phyloP scores from a whole-genome alignment of 2,113 vertebrate genomes.

The Clinocottus analis region DNA sequence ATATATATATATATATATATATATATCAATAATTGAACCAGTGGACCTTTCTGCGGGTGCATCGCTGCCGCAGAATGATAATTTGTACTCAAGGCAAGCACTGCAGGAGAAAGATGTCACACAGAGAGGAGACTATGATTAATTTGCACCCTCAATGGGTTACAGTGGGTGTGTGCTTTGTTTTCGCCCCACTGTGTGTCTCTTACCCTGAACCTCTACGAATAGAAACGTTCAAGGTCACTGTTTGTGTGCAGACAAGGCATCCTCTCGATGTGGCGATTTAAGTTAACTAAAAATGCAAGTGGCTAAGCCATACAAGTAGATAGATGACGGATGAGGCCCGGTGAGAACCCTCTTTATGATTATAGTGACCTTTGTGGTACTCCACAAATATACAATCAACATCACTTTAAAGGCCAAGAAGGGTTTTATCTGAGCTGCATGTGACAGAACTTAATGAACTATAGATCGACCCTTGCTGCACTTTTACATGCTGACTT shows the following conservation, averaged over 20 bases:
- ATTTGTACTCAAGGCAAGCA: conserved; percentile 4
- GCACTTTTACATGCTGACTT: conserved; percentile 38
- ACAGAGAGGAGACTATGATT: conserved; percentile 17
- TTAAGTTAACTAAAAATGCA: not conserved
- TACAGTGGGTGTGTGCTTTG: conserved; percentile 28
- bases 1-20: too few relatives aligned
- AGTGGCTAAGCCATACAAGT: not conserved
- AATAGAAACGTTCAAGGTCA: conserved; percentile 51
- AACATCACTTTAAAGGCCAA: conserved; percentile 7
- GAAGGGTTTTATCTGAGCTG: not conserved
- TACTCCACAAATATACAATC: not conserved
- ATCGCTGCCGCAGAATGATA: conserved; percentile 39
- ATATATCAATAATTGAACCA: not conserved
- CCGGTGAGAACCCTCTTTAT: not conserved
- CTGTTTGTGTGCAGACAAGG: not conserved
- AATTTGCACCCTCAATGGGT: conserved; percentile 38
- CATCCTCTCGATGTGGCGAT: not conserved
- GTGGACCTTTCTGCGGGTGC: conserved; percentile 14
- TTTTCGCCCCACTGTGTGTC: not conserved
- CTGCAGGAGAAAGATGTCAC: conserved; percentile 43
- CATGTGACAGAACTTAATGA: not conserved
- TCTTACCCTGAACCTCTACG: conserved; percentile 8
- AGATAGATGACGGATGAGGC: not conserved
- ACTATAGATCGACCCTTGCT: not conserved
- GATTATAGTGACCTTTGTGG: not conserved